Percentiles rank a stretch among this genome's conserved stretches.
Evolutionary conservation across 2,888 invertebrate species (phyloP).

Genomic region (Euphydryas editha): DNA sequence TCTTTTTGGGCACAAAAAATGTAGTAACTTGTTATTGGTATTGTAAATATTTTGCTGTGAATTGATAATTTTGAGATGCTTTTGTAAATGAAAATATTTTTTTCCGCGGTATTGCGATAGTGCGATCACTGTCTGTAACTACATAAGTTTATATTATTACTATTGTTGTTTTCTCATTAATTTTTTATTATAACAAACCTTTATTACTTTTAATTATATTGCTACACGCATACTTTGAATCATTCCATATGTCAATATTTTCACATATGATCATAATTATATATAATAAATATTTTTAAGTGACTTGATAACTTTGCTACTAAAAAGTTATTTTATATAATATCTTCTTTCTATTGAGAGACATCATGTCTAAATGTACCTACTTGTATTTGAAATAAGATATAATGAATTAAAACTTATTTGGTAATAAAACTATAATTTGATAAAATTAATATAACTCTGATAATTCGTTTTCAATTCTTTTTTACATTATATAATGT

Average conservation of each 20-base stretch:
- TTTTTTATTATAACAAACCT: neutral
- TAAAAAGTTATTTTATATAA: neutral
- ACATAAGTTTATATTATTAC: neutral
- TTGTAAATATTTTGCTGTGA: constrained; percentile 58
- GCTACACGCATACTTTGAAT: no score
- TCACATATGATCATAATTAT: neutral
- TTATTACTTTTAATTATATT: no score
- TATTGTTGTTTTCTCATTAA: neutral
- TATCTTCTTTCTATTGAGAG: neutral
- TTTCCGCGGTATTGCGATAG: constrained; percentile 11
- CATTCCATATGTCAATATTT: neutral
- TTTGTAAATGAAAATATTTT: constrained; percentile 47
- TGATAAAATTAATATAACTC: no score
- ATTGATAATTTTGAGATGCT: constrained; percentile 44
- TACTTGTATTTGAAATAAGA: neutral
- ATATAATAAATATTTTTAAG: neutral
- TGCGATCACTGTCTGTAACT: constrained; percentile 9
- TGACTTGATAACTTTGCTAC: neutral
- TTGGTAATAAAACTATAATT: no score
- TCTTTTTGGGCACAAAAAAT: constrained; percentile 56
- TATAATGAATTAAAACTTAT: neutral
- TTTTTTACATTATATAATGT: no score
- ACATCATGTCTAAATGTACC: neutral
- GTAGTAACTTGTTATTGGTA: constrained; percentile 43
- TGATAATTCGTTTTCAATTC: no score